Evolutionary conservation across 2,113 vertebrate species (phyloP), one percentile per base, ranked within the genome.

Genomic region (Scopus umbretta): DNA sequence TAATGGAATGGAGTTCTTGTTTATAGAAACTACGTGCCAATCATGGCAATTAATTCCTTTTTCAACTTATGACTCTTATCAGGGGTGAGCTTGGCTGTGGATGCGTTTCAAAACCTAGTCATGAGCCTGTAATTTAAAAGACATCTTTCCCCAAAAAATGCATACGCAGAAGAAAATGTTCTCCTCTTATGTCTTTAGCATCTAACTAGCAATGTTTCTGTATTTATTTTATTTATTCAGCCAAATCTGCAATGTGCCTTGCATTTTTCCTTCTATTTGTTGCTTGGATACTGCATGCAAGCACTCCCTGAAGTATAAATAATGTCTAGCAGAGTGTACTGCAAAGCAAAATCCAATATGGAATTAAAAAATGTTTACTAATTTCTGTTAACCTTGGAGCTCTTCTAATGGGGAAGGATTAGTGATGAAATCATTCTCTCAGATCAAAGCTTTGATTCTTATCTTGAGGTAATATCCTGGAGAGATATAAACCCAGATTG

Each of bases 241-340:
- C 91, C 92, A 96, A 94, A 96, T 90, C 92, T 97, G 63, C 78
- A 86, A 12, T 92, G 70, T 94, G 76, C 84, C 53, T 92, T 91
- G 86, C 43, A 34, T 92, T 94, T 95, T 78, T 50, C 80, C 62
- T 94, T 85, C 78, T 88, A 3, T 96, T 90, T 95, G 95, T 97
- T 97, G 94, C 97, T 94, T 92, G 94, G 95, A 91, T 96, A 96
- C 95, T 88, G 88, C 88, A 74, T 96, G 90, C 90, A 96, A 95
- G 82, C 79, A 73, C 67, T 96, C 94, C 87, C 81, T 93, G 86
- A 88, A 91, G 91, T 97, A 94, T 86, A 97, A 97, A 90, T 96
- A 92, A 95, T 62, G 62, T 83, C 74, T 85, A 92, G 62, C 67
- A 88, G 89, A 88, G 66, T 78, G 62, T 71, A 40, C 79, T 95